Evolutionary conservation across 2,888 invertebrate genomes (phyloP).

Genomic region (Metallyticus violacea): DNA sequence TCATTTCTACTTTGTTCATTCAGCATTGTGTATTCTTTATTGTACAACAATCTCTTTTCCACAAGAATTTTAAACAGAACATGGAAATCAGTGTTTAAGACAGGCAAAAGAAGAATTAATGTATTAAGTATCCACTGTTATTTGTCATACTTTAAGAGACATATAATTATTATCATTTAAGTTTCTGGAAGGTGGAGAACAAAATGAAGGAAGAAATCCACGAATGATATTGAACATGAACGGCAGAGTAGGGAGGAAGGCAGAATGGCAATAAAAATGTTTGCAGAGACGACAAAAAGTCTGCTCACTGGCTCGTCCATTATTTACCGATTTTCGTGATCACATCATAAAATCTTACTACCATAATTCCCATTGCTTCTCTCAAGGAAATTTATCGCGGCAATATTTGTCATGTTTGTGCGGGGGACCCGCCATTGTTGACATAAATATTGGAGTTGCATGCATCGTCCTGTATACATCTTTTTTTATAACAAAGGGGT

Average conservation of each 20-base stretch:
- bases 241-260: background rate
- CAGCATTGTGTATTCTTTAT: too few species aligned
- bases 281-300: background rate
- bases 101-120: too few species aligned
- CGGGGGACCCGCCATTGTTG: background rate
- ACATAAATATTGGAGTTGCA: background rate
- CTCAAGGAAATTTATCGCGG: background rate
- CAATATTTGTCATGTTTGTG: background rate
- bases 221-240: background rate
- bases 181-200: too few species aligned
- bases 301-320: background rate
- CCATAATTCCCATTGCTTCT: background rate
- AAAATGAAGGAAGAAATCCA: background rate
- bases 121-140: too few species aligned
- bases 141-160: too few species aligned
- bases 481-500: background rate
- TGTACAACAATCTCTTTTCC: too few species aligned
- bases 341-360: background rate
- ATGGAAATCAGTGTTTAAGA: too few species aligned
- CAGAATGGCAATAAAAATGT: background rate
- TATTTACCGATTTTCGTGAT: background rate
- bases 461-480: background rate
- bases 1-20: too few species aligned
- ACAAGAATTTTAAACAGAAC: too few species aligned
- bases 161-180: too few species aligned